Base-by-base conservation (phyloP, 2,888 invertebrate species). In the Leptarthrus brevirostris region DNA sequence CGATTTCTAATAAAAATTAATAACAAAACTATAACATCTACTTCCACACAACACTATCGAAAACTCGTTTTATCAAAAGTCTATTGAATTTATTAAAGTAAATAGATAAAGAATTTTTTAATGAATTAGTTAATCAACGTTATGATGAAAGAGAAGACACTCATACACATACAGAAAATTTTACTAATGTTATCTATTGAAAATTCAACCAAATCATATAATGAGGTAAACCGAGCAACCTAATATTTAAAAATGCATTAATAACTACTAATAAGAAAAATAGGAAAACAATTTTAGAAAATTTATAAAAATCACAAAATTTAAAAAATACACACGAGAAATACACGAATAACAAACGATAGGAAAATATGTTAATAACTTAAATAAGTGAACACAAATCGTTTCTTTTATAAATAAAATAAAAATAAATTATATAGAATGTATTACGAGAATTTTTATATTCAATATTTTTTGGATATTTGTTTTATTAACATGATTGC, bases 291-390 rank as follows among this genome's bases (percentile, higher is more conserved):
- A 72, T 72, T 71, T 54, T 72, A 72, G 72, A 72, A 18, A 72
- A 72, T 56, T 72, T 72, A 72, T 70, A 70, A 70, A 70, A 70
- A 52, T 70, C 49, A 70, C 70, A 72, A 56, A 71, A 54, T 44
- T 54, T 54, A 47, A 72, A 72, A 72, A 72, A 72, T 44, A 40
- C 36, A 72, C 56, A 70, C n/a, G n/a, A n/a, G n/a, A n/a, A n/a
- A n/a, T n/a, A n/a, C n/a, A n/a, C 70, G 52, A 34, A 52, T 52
- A 34, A 52, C n/a, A 53, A 70, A 52, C 70, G 53, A 70, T 70
- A 70, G 70, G 49, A 52, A 70, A 66, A 66, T 66, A 66, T 66
- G 49, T 66, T 47, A 66, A 66, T 47, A 47, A 49, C 22, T 53
- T 70, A 53, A n/a, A 70, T 52, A 52, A 70, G 36, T 49, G 30